Base-by-base conservation (phyloP, 2,888 invertebrate species). In the Athalia cordata region DNA sequence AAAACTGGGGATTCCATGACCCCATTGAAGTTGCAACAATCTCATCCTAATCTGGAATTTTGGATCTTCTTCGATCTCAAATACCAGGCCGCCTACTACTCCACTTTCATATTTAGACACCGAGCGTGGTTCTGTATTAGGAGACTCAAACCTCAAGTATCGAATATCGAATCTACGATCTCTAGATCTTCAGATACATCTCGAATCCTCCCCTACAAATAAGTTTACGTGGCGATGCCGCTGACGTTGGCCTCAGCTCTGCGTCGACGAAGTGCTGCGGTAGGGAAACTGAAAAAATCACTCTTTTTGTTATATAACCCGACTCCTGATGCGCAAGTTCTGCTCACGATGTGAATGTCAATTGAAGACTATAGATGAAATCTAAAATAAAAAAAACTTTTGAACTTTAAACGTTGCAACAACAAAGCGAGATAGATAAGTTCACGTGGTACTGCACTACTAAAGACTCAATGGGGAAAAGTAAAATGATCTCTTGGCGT, bases 1-100 rank as follows among this genome's bases (percentile, higher is more conserved):
- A 68, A 52, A 68, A 68, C 68, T 55, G 43, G 49, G 43, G 68
- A 68, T 52, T 49, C 29, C 6, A 5, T 4, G 29, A 47, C 11
- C 8, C 62, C 61, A 75, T 75, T 75, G 62, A 75, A 75, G 62
- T 75, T 75, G 75, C 75, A 75, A 75, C 75, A 75, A 75, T 75
- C 62, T 75, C 49, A 49, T 62, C 50, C 5, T 75, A 62, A 75
- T 75, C 75, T 62, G 15, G 3, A 74, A 74, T 61, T 52, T 62
- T 15, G 50, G 47, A 75, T 75, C 57, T 43, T 8, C 45, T 59
- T n/a, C 57, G 45, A 59, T 57, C 5, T 55, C 45, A 52, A 72
- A 72, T 72, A 45, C 52, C n/a, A n/a, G n/a, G n/a, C n/a, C 9
- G 45, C 43, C 52, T 11, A 45, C 13, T 9, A 13, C 15, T 15